phyloP scores from a whole-genome alignment of 2,797 vertebrate genomes.

The Taenioides sp. region DNA sequence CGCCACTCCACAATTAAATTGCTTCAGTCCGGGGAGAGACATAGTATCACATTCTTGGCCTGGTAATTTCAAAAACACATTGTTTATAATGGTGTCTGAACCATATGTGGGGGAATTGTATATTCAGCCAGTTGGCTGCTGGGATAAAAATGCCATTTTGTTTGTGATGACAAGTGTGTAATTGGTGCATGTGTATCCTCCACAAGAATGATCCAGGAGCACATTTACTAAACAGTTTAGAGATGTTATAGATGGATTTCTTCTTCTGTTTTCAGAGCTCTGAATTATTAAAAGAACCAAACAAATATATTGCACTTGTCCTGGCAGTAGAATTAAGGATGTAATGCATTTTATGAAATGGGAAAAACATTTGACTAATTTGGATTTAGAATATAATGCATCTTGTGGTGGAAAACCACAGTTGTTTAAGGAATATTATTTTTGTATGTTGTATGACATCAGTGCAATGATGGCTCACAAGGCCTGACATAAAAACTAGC shows the following conservation, averaged over 20 bases:
- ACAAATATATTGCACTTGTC: background rate
- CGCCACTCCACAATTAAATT: slow-evolving; percentile 42
- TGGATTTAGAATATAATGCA: background rate
- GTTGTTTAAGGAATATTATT: background rate
- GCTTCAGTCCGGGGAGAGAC: slow-evolving; percentile 30
- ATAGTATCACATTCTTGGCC: slow-evolving; percentile 22
- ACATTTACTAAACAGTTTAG: slow-evolving; percentile 7
- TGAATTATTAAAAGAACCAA: background rate
- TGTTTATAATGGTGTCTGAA: slow-evolving; percentile 33
- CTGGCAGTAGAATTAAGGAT: background rate
- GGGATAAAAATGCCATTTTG: slow-evolving; percentile 28
- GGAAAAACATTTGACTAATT: background rate
- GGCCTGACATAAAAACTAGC: background rate
- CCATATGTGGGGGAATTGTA: slow-evolving; percentile 15
- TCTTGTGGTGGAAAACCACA: background rate
- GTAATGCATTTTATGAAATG: background rate
- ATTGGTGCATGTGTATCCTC: slow-evolving; percentile 1
- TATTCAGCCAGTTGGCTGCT: slow-evolving; percentile 3
- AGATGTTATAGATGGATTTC: slow-evolving; percentile 13
- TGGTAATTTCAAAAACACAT: slow-evolving; percentile 29
- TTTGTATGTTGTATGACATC: background rate
- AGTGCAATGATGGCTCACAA: background rate
- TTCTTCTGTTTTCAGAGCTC: background rate
- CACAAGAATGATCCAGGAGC: background rate
- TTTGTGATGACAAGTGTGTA: slow-evolving; percentile 8